Conservation (phyloP, 2,888 invertebrate species). For the Hydroisotoma schaefferi region DNA sequence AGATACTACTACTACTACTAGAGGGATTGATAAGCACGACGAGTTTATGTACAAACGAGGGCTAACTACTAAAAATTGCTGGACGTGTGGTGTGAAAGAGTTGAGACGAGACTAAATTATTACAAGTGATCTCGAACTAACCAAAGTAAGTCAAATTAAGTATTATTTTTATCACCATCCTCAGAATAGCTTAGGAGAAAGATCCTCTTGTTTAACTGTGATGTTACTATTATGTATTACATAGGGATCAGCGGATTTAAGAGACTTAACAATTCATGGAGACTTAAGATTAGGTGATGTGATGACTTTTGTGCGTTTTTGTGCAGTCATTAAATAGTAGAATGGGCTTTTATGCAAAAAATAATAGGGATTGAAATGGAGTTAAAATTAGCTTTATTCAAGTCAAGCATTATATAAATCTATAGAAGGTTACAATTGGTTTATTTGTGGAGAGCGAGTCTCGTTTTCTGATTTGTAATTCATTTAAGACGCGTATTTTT, state of each 20-base stretch:
- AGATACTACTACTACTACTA: too few species aligned
- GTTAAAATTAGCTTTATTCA: not conserved
- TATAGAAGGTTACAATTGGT: not conserved
- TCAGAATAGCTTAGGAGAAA: not conserved
- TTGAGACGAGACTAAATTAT: not conserved
- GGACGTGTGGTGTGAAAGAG: constrained; percentile 5
- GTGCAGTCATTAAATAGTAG: too few species aligned
- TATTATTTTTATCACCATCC: not conserved
- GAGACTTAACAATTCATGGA: not conserved
- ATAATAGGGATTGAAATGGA: not conserved
- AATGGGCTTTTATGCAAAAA: not conserved
- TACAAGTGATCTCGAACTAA: constrained; percentile 2
- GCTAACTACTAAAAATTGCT: not conserved
- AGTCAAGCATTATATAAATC: not conserved
- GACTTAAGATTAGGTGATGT: too few species aligned
- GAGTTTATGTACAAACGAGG: too few species aligned
- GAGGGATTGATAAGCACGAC: too few species aligned
- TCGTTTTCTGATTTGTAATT: not conserved
- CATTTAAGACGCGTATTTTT: not conserved
- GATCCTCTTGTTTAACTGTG: too few species aligned
- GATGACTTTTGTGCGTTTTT: too few species aligned
- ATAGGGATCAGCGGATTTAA: not conserved
- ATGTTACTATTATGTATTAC: too few species aligned
- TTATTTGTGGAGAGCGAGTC: not conserved
- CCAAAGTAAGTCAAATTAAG: constrained; percentile 16